phyloP scores from a whole-genome alignment of 2,888 invertebrate genomes.

The Venustoraphidia nigricollis region DNA sequence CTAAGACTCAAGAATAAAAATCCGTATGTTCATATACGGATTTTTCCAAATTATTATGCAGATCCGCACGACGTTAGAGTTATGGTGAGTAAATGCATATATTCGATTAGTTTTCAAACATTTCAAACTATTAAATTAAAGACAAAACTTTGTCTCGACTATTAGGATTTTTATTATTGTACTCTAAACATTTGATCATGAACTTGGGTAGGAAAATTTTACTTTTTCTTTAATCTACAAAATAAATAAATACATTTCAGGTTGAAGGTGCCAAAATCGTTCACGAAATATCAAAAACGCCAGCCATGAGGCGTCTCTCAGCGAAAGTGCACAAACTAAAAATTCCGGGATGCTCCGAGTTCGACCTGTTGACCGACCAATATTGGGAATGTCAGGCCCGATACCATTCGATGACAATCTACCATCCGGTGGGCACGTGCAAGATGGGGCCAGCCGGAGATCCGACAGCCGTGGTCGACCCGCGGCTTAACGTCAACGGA shows the following conservation, averaged over 20 bases:
- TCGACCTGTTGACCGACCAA: constrained; percentile 49
- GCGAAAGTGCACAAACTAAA: constrained; percentile 44
- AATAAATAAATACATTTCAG: constrained; percentile 25
- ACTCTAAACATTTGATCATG: too few species aligned
- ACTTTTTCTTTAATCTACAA: not conserved
- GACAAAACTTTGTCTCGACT: not conserved
- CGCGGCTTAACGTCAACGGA: constrained; percentile 50
- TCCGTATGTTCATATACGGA: constrained; percentile 59
- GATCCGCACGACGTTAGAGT: constrained; percentile 55
- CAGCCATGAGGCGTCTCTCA: constrained; percentile 42
- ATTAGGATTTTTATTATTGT: not conserved
- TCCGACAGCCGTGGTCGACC: constrained; percentile 50
- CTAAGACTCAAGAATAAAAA: constrained; percentile 49
- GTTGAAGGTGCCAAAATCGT: constrained; percentile 60
- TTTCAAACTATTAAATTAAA: too few species aligned
- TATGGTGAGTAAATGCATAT: constrained; percentile 36
- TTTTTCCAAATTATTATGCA: constrained; percentile 75
- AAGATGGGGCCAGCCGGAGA: constrained; percentile 58
- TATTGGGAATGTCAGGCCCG: constrained; percentile 64
- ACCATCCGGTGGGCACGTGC: constrained; percentile 68
- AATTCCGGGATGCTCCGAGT: constrained; percentile 48
- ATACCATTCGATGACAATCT: constrained; percentile 63
- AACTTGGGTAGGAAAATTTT: too few species aligned
- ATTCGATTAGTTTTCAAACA: too few species aligned
- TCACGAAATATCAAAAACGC: constrained; percentile 40